Evolutionary conservation across 2,888 invertebrate genomes (phyloP), one percentile per base, ranked within the genome.

Genomic region (Cataglyphis livida): DNA sequence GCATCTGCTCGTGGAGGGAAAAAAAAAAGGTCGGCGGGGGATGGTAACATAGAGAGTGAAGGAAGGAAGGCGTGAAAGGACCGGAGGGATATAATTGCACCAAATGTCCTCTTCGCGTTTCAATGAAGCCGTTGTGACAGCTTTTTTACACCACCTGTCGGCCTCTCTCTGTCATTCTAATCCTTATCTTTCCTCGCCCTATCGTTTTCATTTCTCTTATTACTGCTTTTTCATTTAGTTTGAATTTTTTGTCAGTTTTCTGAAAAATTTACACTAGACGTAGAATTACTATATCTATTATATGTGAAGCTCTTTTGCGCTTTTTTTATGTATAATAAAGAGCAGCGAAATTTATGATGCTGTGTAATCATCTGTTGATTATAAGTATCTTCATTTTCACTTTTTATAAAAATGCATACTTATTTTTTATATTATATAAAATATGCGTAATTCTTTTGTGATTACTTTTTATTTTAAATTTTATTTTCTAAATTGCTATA

Each of bases 51-150:
- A 4, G 74, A 66, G 65, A 12, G 59, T 25, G 74, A 32, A 70
- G 64, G 64, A 68, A 65, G 44, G 32, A 64, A 62, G 48, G 32
- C n/a, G 78, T 51, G 87, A 87, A 90, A 89, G 84, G 86, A 87
- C 87, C 82, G 73, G 87, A 79, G 87, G 85, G 84, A 86, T 91
- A 91, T 92, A 92, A 92, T 92, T 91, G 92, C 91, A 90, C 84
- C 84, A 66, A 87, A 89, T 89, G 86, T 84, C 84, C 82, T 84
- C 84, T 48, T 84, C 81, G 68, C 84, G 83, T 90, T 90, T 76
- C 85, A 68, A 64, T 64, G 71, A 79, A 87, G 85, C 81, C 76
- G 70, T 76, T 62, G 82, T 87, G 85, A 88, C 85, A 89, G 41
- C 25, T 79, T 75, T 73, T 78, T 82, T 68, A 21, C 51, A 61